Percentiles rank a stretch among this genome's conserved stretches.
phyloP scores from a whole-genome alignment of 2,888 invertebrate species.

The Lithophane socia region DNA sequence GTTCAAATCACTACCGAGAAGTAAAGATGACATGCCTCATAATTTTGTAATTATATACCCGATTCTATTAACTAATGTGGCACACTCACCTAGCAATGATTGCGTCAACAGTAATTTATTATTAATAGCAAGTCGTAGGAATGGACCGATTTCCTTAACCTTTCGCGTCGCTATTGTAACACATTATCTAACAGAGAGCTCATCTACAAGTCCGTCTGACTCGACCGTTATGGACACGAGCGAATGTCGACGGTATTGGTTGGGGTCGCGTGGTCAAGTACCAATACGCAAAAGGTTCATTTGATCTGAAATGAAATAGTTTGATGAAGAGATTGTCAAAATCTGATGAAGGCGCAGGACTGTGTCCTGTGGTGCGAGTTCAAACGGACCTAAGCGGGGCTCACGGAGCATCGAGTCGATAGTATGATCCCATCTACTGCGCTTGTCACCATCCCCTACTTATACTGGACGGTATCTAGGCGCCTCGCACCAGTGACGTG shows the following conservation, averaged over 20 bases:
- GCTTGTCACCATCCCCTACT: not conserved
- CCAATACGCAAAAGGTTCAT: too few species aligned
- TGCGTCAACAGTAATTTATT: constrained; percentile 27
- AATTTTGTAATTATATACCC: constrained; percentile 29
- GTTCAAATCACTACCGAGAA: constrained; percentile 48
- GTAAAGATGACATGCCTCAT: constrained; percentile 34
- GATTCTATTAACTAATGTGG: constrained; percentile 58
- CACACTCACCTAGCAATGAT: constrained; percentile 35
- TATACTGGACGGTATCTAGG: not conserved
- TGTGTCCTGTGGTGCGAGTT: not conserved
- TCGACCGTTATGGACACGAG: not conserved
- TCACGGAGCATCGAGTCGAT: not conserved
- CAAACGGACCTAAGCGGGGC: too few species aligned
- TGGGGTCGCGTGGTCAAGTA: not conserved
- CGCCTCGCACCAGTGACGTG: not conserved
- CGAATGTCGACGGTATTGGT: not conserved
- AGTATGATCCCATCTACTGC: not conserved
- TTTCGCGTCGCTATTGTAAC: constrained; percentile 15
- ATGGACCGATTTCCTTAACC: constrained; percentile 35
- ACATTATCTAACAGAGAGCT: constrained; percentile 26
- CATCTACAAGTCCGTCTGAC: not conserved
- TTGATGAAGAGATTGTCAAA: not conserved
- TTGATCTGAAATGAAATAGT: too few species aligned
- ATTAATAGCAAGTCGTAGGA: constrained; percentile 18
- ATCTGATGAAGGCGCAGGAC: not conserved